Evolutionary conservation across 2,888 invertebrate species (phyloP).

Genomic region (Trichacis sp.): DNA sequence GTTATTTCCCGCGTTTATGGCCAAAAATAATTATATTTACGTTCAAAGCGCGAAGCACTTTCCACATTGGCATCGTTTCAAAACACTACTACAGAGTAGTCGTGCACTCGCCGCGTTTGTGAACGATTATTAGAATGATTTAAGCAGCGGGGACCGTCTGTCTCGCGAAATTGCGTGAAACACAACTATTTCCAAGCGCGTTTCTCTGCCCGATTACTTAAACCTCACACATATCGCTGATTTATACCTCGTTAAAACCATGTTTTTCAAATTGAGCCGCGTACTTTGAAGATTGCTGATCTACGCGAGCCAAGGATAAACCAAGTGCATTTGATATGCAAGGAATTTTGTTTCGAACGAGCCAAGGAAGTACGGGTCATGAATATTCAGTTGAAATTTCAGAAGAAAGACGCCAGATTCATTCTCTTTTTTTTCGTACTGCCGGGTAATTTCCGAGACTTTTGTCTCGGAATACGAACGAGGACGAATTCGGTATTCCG

Average conservation of each 20-base stretch:
- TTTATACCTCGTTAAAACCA: conserved; percentile 29
- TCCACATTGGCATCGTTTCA: conserved; percentile 29
- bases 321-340: conserved; percentile 5
- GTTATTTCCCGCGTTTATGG: conserved; percentile 10
- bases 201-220: conserved; percentile 18
- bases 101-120: conserved; percentile 24
- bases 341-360: background rate
- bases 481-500: too few relatives aligned
- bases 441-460: too few relatives aligned
- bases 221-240: conserved; percentile 14
- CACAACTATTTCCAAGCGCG: conserved; percentile 27
- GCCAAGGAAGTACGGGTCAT: background rate
- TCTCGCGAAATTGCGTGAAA: conserved; percentile 17
- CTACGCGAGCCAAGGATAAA: conserved; percentile 10
- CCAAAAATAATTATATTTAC: conserved; percentile 29
- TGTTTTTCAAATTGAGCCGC: conserved; percentile 23
- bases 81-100: conserved; percentile 27
- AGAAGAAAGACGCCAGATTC: too few relatives aligned
- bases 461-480: too few relatives aligned
- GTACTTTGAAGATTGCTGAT: conserved; percentile 15
- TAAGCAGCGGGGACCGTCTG: conserved; percentile 22
- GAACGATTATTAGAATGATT: conserved; percentile 34
- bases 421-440: too few relatives aligned
- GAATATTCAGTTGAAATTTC: background rate
- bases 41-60: conserved; percentile 19